Base-by-base conservation (phyloP, 2,113 vertebrate genomes). In the Chunga burmeisteri region DNA sequence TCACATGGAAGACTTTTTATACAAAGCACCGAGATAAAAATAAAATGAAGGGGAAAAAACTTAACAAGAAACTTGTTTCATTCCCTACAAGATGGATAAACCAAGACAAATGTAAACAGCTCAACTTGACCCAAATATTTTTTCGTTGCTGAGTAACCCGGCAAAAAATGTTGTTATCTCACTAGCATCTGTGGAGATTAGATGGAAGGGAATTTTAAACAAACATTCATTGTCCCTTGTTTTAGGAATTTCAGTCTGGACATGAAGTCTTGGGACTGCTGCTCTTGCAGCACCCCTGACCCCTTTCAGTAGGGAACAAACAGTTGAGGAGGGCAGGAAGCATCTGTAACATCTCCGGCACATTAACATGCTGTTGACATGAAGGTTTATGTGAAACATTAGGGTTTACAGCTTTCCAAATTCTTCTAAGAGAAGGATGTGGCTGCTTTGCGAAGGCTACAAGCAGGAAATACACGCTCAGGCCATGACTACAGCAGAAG, bases 111-210 rank as follows among this genome's bases (percentile, higher is more conserved):
- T 89, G 86, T 94, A 78, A 97, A 95, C 93, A 95, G 87, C 92
- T 89, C 97, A 92, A 79, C 75, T 88, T 93, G 96, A 95, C 97
- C 96, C 96, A 97, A 98, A 98, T 98, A 97, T 98, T 97, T 97
- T 95, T 82, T 75, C 10, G 87, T 98, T 98, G 97, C 98, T 52
- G 88, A 97, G 97, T 97, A 97, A 98, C 98, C 90, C 75, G 6
- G 11, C 81, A 95, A 96, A 97, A 94, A 96, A 84, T 34, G 50
- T 86, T 85, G 92, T 90, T 91, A 91, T 96, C 72, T 82, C 93
- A 53, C 90, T 84, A 93, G 93, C 92, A 95, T 97, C 94, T 96
- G 83, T 55, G 81, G 89, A 97, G 88, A 92, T 40, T 46, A 91
- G 91, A 94, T 47, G 65, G 96, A 95, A 87, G 86, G 75, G 94